Evolutionary conservation across 2,797 vertebrate genomes (phyloP), one percentile per base, ranked within the genome.

Genomic region (Nyctalus aviator): DNA sequence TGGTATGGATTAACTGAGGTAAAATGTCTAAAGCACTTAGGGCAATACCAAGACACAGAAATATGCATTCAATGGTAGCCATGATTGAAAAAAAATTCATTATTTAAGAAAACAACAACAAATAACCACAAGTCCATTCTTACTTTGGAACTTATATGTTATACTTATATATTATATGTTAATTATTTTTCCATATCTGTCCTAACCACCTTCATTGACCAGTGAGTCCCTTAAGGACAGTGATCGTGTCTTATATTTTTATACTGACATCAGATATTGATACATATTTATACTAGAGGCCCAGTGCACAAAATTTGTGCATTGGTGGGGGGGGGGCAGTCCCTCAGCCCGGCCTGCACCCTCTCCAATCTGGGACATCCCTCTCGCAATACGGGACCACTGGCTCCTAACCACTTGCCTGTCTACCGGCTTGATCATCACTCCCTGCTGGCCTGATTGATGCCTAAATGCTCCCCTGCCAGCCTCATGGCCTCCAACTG

Each of bases 101-200:
- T 21, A 81, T 21, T 21, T 12, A 32, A 64, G n/a, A 75, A 48
- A 75, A 41, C 13, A 72, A 53, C 32, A 53, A 55, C 8, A 84
- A 87, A 18, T 3, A 76, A 55, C 6, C 20, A 53, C 11, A 48
- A 35, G 44, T 35, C 18, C 48, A 72, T 79, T 82, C 27, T 11
- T 69, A 37, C 18, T 32, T 78, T 57, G 46, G 59, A 90, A 9
- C 15, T 81, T 50, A 35, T 13, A 83, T 64, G 53, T 30, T 64
- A 78, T 12, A 57, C 14, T 91, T 72, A 57, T 82, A 87, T 59
- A 62, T 4, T 2, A 83, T 37, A 14, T 1, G 10, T 32, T 59
- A 88, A 75, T 86, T 88, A 35, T 73, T 83, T 96, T 85, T 79
- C 44, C 27, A 27, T 81, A 73, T 72, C 79, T 82, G 35, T 93